Base-by-base conservation (phyloP, 1,140 invertebrate species). In the Plutomurus gul region DNA sequence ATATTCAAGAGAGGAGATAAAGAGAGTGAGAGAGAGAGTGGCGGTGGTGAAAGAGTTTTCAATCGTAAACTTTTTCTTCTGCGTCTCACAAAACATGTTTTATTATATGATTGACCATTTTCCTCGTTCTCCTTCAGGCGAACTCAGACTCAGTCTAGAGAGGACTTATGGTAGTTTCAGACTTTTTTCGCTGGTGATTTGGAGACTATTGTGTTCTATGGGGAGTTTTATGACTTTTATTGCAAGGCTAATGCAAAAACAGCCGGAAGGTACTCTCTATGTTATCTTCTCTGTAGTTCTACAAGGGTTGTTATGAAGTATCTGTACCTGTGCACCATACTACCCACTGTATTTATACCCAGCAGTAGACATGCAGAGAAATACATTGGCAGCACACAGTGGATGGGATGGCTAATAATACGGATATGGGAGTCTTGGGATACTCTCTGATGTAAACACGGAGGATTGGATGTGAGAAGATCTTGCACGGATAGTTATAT, bases 91-190 rank as follows among this genome's bases (percentile, higher is more conserved):
- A 73, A 73, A 73, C 70, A 73, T 73, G 70, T 73, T 73, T 73
- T 73, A 73, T 73, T 40, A 46, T 73, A 73, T 73, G 70, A 73
- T 73, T 73, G 70, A 73, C 70, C 70, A 73, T 73, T 73, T 73
- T 46, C 70, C 20, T 73, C 40, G 37, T 40, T 40, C 43, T 73
- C 70, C 37, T 43, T 10, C 25, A 27, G 37, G 27, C 70, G 36
- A 40, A 11, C 22, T 20, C 40, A 22, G 37, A 73, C 18, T 73
- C 27, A 40, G 39, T 73, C 70, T n/a, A n/a, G n/a, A n/a, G n/a
- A 40, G 27, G 37, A 30, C 37, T 43, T 16, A 43, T 73, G 37
- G 37, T 39, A 73, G 40, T 46, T 73, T 73, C 37, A 73, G 56
- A 65, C 56, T 65, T 46, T 72, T 46, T 73, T 73, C 70, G 36